These are phyloP conservation scores for Thyatira batis DNA, from an alignment of 2,888 invertebrate species.

Conservation along the genomic window DNA sequence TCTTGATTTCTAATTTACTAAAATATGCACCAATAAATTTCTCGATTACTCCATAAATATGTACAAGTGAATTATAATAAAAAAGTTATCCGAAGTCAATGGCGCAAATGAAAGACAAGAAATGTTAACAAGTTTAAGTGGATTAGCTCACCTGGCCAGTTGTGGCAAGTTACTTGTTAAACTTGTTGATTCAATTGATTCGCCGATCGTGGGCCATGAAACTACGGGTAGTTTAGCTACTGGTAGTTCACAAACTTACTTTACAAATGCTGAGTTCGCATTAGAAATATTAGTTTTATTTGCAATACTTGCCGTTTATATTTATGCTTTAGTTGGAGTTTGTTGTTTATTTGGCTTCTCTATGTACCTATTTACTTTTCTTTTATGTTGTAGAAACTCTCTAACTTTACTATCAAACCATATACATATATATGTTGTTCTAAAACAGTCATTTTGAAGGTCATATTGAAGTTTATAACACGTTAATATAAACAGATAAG, in stretches of 20 bases:
- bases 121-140: not conserved
- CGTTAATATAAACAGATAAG: too few relatives aligned
- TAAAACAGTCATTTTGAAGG: too few relatives aligned
- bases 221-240: too few relatives aligned
- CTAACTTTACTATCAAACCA: too few relatives aligned
- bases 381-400: too few relatives aligned
- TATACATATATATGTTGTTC: not conserved
- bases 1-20: too few relatives aligned
- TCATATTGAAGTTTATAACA: too few relatives aligned
- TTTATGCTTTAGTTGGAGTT: not conserved
- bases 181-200: conserved; percentile 11
- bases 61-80: not conserved
- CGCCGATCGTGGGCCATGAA: not conserved
- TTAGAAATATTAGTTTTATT: not conserved
- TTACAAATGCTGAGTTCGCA: not conserved
- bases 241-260: not conserved
- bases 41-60: not conserved
- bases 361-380: too few relatives aligned
- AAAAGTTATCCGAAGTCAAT: not conserved
- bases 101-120: not conserved
- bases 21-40: too few relatives aligned
- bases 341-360: not conserved
- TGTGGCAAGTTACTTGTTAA: conserved; percentile 1
- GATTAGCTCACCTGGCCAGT: not conserved
- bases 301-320: not conserved